Conservation (phyloP, 30 jellyfish, hydroid and myxozoan genomes). For the Hydractinia echinata region DNA sequence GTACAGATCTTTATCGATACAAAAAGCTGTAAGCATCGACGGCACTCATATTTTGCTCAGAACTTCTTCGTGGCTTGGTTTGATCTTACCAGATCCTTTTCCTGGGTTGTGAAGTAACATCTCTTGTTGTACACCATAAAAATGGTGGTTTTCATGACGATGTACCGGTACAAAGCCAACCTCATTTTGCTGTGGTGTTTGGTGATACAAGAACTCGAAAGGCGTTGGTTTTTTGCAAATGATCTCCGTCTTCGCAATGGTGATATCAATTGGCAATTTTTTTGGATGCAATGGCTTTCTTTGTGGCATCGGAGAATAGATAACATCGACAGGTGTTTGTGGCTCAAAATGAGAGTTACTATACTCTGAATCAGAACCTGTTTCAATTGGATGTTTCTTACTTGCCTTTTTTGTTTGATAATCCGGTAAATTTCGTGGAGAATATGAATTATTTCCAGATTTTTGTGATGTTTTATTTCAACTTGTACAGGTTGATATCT, state of each 20-base stretch:
- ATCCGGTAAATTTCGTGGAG: not conserved
- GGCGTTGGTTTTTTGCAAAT: not conserved
- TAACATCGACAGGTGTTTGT: not conserved
- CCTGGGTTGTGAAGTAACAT: not conserved
- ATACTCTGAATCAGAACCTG: not conserved
- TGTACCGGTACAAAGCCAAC: constrained; percentile 15
- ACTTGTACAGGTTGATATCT: too few species aligned
- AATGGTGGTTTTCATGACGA: not conserved
- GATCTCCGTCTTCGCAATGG: not conserved
- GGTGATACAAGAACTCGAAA: constrained; percentile 10
- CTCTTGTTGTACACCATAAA: not conserved
- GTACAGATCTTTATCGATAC: not conserved
- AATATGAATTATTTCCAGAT: not conserved
- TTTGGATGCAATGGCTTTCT: not conserved
- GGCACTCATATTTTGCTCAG: not conserved
- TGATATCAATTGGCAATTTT: not conserved
- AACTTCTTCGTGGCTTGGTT: not conserved
- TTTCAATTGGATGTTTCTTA: not conserved
- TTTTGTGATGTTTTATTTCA: too few species aligned
- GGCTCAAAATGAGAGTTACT: not conserved
- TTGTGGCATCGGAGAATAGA: not conserved
- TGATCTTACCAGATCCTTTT: not conserved
- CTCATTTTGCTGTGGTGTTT: not conserved
- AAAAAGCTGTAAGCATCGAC: not conserved
- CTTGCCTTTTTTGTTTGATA: not conserved